Evolutionary conservation across 2,888 invertebrate genomes (phyloP).

Genomic region (Venusia cambrica): DNA sequence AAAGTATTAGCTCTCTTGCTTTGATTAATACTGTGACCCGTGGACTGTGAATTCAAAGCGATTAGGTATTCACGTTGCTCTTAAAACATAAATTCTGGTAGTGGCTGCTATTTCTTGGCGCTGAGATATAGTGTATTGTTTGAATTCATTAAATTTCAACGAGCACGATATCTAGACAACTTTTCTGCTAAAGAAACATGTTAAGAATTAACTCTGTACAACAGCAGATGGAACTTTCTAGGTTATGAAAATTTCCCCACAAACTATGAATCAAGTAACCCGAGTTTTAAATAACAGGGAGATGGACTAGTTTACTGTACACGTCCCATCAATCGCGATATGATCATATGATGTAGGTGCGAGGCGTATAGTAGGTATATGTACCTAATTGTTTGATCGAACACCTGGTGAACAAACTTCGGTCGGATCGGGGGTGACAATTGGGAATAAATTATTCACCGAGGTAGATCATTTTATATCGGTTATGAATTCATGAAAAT

Average conservation of each 20-base stretch:
- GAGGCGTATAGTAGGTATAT: no score
- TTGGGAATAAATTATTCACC: constrained; percentile 66
- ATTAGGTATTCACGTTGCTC: constrained; percentile 20
- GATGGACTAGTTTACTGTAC: constrained; percentile 10
- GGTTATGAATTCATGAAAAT: constrained; percentile 66
- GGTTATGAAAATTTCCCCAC: no score
- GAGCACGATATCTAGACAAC: constrained; percentile 1
- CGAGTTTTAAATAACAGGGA: no score
- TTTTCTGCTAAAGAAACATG: neutral
- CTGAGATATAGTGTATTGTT: constrained; percentile 1
- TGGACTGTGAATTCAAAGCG: constrained; percentile 22
- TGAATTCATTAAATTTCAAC: neutral
- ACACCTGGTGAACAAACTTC: constrained; percentile 53
- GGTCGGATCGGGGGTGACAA: constrained; percentile 32
- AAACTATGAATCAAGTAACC: no score
- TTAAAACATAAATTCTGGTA: constrained; percentile 12
- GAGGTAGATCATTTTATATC: constrained; percentile 60
- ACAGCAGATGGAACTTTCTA: no score
- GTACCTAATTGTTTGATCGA: constrained; percentile 56
- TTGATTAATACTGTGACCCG: constrained; percentile 49
- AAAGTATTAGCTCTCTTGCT: constrained; percentile 57
- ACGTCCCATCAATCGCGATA: constrained; percentile 33
- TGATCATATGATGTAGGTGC: constrained; percentile 36
- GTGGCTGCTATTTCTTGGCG: constrained; percentile 8
- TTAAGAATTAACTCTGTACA: no score